Evolutionary conservation across 64 coral and sea anemone species (phyloP), one percentile per base, ranked within the genome.

Genomic region (Dendronephthya gigantea): DNA sequence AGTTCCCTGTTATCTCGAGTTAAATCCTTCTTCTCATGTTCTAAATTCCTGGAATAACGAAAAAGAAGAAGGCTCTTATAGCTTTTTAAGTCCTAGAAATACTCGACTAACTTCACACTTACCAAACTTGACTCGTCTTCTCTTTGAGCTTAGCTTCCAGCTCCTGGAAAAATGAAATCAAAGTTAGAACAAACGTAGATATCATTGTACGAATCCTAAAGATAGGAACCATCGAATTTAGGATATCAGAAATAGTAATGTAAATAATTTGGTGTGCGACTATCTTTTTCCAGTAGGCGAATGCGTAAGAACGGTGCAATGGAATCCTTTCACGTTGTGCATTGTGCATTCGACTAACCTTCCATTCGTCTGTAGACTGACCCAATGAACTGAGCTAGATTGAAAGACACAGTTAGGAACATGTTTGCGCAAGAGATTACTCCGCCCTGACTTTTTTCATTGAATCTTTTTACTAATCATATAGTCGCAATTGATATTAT

Each of bases 21-120:
- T 38, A 97, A 70, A 36, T 82, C 87, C 65, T 87, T 88, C 48
- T 93, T 97, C 28, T 97, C 94, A 37, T 91, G 87, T 68, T 97
- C 92, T 17, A 97, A 68, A 75, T 91, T 90, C 32, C 94, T 97
- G 47, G 47, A 92, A n/a, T 83, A 17, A 47, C 2, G 55, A 59
- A 88, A 86, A 22, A 86, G 12, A 68, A 16, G n/a, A 23, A 6
- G n/a, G n/a, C n/a, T n/a, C n/a, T n/a, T n/a, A n/a, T n/a, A n/a
- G n/a, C n/a, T n/a, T n/a, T n/a, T n/a, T n/a, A n/a, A n/a, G n/a
- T n/a, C n/a, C n/a, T n/a, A n/a, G n/a, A n/a, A n/a, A n/a, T n/a
- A n/a, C n/a, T n/a, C n/a, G n/a, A 34, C 55, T 31, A 4, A 83
- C 30, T 19, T 79, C 36, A 36, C 37, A 33, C 32, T 12, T 79